These are phyloP conservation scores for Cryptocephalus primarius DNA, from an alignment of 2,888 invertebrate species.

Conservation along the genomic window DNA sequence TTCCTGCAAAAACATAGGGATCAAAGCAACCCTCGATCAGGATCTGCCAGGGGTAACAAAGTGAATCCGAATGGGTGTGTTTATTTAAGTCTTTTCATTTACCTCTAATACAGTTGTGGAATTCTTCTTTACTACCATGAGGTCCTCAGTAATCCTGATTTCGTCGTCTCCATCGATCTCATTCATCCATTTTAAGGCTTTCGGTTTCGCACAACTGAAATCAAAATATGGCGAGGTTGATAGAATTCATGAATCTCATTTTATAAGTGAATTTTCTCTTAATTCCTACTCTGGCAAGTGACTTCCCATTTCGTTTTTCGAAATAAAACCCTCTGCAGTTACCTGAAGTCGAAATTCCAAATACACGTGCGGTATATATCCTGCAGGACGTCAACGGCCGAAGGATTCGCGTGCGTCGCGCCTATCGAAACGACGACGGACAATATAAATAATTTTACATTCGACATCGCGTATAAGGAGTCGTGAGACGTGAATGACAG, in stretches of 20 bases:
- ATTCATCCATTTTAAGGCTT: slow-evolving; percentile 64
- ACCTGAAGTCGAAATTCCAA: slow-evolving; percentile 52
- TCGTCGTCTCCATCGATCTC: slow-evolving; percentile 54
- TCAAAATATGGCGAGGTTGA: slow-evolving; percentile 36
- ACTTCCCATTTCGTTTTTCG: too few relatives aligned
- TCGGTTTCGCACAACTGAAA: slow-evolving; percentile 65
- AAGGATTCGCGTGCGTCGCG: slow-evolving; percentile 22
- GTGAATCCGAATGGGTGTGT: neutral
- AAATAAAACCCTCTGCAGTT: too few relatives aligned
- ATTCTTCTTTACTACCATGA: slow-evolving; percentile 57
- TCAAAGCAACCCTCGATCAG: too few relatives aligned
- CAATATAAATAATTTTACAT: slow-evolving; percentile 6
- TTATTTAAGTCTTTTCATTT: too few relatives aligned
- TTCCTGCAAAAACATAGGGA: slow-evolving; percentile 31
- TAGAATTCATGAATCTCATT: too few relatives aligned
- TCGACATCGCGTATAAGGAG: neutral
- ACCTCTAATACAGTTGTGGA: slow-evolving; percentile 27
- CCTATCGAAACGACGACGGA: slow-evolving; percentile 15
- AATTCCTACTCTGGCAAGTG: too few relatives aligned
- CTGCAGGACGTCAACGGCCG: slow-evolving; percentile 52
- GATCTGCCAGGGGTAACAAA: neutral
- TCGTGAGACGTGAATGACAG: slow-evolving; percentile 11
- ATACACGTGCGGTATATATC: slow-evolving; percentile 60
- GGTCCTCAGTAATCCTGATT: slow-evolving; percentile 65
- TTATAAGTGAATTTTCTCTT: too few relatives aligned